phyloP scores from a whole-genome alignment of 1,140 invertebrate genomes.

The Cepaea nemoralis region DNA sequence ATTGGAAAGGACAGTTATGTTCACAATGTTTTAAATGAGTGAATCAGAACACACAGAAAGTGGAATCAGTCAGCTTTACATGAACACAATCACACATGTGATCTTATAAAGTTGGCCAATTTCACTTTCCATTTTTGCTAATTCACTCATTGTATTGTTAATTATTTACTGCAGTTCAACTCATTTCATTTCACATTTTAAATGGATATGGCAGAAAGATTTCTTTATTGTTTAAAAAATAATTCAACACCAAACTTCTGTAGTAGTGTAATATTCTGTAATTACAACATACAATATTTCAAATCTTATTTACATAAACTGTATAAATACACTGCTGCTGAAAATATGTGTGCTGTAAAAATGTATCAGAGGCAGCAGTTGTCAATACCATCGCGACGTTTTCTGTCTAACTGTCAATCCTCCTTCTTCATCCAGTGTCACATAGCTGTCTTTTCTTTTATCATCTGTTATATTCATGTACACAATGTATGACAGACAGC shows the following conservation, averaged over 20 bases:
- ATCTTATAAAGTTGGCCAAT: too few species aligned
- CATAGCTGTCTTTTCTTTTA: slow-evolving; percentile 47
- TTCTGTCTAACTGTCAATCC: slow-evolving; percentile 40
- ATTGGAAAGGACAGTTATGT: too few species aligned
- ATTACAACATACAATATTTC: not conserved
- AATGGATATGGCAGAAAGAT: too few species aligned
- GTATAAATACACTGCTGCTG: not conserved
- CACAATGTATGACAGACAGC: slow-evolving; percentile 51
- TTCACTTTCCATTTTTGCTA: too few species aligned
- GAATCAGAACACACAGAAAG: too few species aligned
- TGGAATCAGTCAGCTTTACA: too few species aligned
- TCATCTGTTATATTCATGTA: slow-evolving; percentile 55
- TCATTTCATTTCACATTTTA: too few species aligned
- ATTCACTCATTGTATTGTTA: too few species aligned
- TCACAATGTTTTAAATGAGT: too few species aligned
- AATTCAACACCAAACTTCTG: not conserved
- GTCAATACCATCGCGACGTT: slow-evolving; percentile 53
- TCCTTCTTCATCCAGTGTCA: slow-evolving; percentile 53
- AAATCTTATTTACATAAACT: too few species aligned
- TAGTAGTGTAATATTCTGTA: not conserved
- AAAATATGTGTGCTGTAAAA: not conserved
- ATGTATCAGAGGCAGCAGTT: not conserved
- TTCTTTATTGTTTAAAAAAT: not conserved
- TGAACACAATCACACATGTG: too few species aligned
- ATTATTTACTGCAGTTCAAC: too few species aligned